Conservation (phyloP, 2,113 vertebrate genomes). For the Chloropsis hardwickii region DNA sequence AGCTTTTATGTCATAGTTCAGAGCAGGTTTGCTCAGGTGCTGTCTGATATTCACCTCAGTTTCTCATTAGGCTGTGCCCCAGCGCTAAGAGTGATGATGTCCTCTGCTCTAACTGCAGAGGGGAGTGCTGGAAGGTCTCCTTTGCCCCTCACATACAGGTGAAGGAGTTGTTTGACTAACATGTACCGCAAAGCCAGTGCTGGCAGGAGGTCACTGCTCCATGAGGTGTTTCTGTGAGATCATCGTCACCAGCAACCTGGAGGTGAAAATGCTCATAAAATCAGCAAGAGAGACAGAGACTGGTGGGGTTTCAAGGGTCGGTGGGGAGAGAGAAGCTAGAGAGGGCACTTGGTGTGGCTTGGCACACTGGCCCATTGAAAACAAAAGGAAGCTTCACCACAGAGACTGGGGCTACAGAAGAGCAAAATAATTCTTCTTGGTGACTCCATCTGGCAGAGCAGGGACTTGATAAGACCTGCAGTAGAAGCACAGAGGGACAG, state of each 20-base stretch:
- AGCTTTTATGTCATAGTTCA: neutral
- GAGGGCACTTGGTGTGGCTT: neutral
- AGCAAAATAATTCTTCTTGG: neutral
- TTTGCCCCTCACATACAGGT: neutral
- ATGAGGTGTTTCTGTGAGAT: neutral
- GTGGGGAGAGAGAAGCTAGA: neutral
- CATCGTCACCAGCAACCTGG: neutral
- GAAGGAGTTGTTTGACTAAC: rapidly evolving
- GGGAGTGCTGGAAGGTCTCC: neutral
- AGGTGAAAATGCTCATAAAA: neutral
- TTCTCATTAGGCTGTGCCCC: rapidly evolving
- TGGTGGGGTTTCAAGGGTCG: neutral
- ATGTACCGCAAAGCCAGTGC: neutral
- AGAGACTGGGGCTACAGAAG: neutral
- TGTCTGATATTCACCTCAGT: neutral
- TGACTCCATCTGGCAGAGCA: neutral
- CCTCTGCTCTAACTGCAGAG: neutral
- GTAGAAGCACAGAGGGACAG: neutral
- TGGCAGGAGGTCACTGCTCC: neutral
- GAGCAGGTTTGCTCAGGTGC: neutral
- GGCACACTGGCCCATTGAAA: neutral
- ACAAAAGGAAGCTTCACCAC: neutral
- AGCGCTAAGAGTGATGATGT: neutral
- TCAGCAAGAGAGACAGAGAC: neutral
- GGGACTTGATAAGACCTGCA: neutral